Evolutionary conservation across 2,888 invertebrate species (phyloP).

Genomic region (Pandemis cinnamomeana): DNA sequence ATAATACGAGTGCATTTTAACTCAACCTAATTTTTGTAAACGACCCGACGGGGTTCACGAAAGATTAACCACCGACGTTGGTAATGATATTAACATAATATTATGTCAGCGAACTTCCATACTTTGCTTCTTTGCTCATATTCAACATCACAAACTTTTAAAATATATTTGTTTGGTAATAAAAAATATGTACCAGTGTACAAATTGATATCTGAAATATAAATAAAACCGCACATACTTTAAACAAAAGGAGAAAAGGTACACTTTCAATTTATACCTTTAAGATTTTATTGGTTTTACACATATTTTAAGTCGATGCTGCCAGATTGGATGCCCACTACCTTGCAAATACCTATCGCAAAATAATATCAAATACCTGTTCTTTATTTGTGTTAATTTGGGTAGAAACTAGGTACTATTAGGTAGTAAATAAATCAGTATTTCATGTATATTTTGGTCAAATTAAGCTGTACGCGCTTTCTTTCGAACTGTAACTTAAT

Average conservation of each 20-base stretch:
- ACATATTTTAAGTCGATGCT: no score
- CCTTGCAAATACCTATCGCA: no score
- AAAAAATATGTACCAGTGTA: not conserved
- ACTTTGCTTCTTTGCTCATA: conserved; percentile 1
- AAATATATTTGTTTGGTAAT: not conserved
- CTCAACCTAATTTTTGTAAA: conserved; percentile 74
- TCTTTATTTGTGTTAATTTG: no score
- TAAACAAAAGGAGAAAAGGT: no score
- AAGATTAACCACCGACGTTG: conserved; percentile 75
- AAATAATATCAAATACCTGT: no score
- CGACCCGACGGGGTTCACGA: conserved; percentile 74
- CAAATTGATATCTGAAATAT: no score
- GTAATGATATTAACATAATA: conserved; percentile 69
- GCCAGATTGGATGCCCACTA: no score
- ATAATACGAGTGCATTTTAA: conserved; percentile 75
- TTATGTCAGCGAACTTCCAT: conserved; percentile 43
- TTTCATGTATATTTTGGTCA: not conserved
- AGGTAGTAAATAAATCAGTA: no score
- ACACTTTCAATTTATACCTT: no score
- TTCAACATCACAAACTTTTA: not conserved
- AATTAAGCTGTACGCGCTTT: conserved; percentile 28
- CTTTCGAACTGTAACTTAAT: conserved; percentile 54
- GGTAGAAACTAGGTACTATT: no score
- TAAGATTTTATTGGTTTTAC: no score
- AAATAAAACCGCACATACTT: no score